Percentiles rank a stretch among this genome's conserved stretches.
phyloP scores from a whole-genome alignment of 2,113 vertebrate genomes.

The Malurus cyaneus region DNA sequence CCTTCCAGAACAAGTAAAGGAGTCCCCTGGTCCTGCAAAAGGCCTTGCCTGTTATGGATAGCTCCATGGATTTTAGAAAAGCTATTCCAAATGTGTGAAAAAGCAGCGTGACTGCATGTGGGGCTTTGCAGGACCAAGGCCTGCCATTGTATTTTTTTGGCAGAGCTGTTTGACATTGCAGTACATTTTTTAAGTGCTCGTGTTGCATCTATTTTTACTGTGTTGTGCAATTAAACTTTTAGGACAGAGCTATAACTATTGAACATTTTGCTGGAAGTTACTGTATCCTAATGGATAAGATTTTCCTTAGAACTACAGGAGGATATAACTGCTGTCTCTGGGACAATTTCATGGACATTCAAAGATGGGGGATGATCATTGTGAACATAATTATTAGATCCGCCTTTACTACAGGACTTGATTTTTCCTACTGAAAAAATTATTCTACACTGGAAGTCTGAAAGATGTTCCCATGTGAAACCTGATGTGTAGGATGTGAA shows the following conservation, averaged over 20 bases:
- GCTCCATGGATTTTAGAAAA: not conserved
- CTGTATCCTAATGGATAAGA: not conserved
- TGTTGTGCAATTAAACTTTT: conserved; percentile 27
- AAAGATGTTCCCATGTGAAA: not conserved
- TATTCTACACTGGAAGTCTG: not conserved
- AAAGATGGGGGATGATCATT: not conserved
- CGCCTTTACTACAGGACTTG: not conserved
- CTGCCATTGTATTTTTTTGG: conserved; percentile 25
- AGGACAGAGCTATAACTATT: not conserved
- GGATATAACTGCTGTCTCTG: not conserved
- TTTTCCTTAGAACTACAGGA: not conserved
- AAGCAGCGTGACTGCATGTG: not conserved
- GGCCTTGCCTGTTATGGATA: not conserved
- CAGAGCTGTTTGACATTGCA: not conserved
- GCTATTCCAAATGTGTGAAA: conserved; percentile 20
- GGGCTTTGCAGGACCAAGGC: conserved; percentile 27
- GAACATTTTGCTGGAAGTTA: not conserved
- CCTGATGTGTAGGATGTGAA: not conserved
- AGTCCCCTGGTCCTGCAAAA: not conserved
- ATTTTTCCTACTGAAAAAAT: not conserved
- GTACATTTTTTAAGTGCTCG: not conserved
- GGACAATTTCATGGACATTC: not conserved
- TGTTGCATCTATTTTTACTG: conserved; percentile 33
- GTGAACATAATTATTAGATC: not conserved
- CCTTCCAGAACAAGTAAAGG: not conserved